Conservation (phyloP, 2,888 invertebrate genomes). For the Stegophylla sp. region DNA sequence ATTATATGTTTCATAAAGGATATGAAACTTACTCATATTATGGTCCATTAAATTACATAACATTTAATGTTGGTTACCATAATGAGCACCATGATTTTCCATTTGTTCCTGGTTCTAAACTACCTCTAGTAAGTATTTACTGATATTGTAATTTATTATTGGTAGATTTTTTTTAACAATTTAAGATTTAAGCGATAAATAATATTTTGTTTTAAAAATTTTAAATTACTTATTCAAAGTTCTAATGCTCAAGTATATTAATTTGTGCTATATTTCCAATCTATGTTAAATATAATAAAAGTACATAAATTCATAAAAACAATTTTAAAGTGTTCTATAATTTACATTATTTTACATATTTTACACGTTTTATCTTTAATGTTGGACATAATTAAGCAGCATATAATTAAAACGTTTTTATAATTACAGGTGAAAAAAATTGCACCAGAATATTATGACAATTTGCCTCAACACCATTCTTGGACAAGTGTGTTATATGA, state of each 20-base stretch:
- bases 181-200: too few species aligned
- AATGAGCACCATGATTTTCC: slow-evolving; percentile 99
- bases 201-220: too few species aligned
- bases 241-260: too few species aligned
- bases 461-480: slow-evolving; percentile 90
- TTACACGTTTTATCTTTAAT: too few species aligned
- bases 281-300: too few species aligned
- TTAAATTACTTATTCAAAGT: too few species aligned
- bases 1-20: slow-evolving; percentile 97
- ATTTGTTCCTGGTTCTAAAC: slow-evolving; percentile 87
- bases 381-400: background rate
- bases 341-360: too few species aligned
- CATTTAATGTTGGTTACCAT: slow-evolving; percentile 99
- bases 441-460: slow-evolving; percentile 92
- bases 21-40: slow-evolving; percentile 98
- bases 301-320: too few species aligned
- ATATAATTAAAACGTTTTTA: slow-evolving; percentile 60
- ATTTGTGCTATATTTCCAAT: too few species aligned
- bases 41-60: slow-evolving; percentile 93
- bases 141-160: background rate
- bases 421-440: slow-evolving; percentile 82
- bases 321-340: too few species aligned
- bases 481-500: slow-evolving; percentile 93
- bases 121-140: slow-evolving; percentile 78
- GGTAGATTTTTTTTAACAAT: too few species aligned